Percentiles rank a stretch among this genome's conserved stretches.
phyloP scores from a whole-genome alignment of 2,888 invertebrate genomes.

The Tenthredo notha region DNA sequence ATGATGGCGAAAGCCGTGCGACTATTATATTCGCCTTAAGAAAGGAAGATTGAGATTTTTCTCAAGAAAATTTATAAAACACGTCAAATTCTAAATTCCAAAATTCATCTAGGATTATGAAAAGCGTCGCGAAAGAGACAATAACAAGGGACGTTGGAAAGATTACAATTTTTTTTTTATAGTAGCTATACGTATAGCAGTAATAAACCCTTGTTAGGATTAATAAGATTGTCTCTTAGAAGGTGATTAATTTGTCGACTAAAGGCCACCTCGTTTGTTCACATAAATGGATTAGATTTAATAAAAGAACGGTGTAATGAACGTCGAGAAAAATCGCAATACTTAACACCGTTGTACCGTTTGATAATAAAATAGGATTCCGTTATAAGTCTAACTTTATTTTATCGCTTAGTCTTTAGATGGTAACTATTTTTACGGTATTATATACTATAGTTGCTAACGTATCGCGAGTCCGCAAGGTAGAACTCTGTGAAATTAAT shows the following conservation, averaged over 20 bases:
- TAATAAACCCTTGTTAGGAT: constrained; percentile 21
- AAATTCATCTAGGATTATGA: neutral
- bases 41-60: too few relatives aligned
- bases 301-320: neutral
- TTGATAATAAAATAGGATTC: constrained; percentile 40
- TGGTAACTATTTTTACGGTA: constrained; percentile 25
- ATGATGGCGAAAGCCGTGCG: too few relatives aligned
- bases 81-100: neutral
- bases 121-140: neutral
- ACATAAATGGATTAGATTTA: constrained; percentile 18
- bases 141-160: neutral
- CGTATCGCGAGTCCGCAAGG: constrained; percentile 46
- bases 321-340: constrained; percentile 31
- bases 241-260: constrained; percentile 10
- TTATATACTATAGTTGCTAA: constrained; percentile 1
- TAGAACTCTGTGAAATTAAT: constrained; percentile 38
- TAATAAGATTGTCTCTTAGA: constrained; percentile 3
- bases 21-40: too few relatives aligned
- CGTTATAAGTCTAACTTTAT: neutral
- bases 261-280: constrained; percentile 18
- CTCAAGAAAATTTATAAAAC: too few relatives aligned
- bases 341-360: constrained; percentile 5
- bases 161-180: neutral
- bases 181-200: neutral
- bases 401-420: neutral